These are phyloP conservation scores for Biston stratarius DNA, from an alignment of 2,888 invertebrate genomes.

Conservation along the genomic window DNA sequence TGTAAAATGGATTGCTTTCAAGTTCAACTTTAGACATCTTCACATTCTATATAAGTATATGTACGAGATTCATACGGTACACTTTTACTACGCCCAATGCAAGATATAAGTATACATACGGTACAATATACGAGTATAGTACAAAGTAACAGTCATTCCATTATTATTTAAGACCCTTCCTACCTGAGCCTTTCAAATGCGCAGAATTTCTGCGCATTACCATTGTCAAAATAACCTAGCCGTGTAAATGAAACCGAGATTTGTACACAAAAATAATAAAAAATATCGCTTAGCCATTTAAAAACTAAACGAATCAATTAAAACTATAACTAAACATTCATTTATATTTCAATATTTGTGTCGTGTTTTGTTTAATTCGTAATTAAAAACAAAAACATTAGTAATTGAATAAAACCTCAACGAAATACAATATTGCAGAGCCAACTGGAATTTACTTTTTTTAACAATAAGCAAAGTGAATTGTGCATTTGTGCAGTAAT, in stretches of 20 bases:
- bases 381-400: constrained; percentile 36
- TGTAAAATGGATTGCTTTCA: no score
- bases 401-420: constrained; percentile 18
- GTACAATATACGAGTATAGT: background rate
- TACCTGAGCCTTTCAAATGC: constrained; percentile 55
- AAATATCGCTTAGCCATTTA: background rate
- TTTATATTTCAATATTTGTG: background rate
- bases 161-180: constrained; percentile 55
- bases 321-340: background rate
- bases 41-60: background rate
- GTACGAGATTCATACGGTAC: background rate
- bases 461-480: constrained; percentile 14
- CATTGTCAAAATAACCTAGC: constrained; percentile 78
- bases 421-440: constrained; percentile 12
- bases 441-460: constrained; percentile 26
- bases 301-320: background rate
- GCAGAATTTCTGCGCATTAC: constrained; percentile 76
- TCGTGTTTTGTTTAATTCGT: constrained; percentile 16
- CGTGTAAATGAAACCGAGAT: constrained; percentile 56
- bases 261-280: constrained; percentile 49
- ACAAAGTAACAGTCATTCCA: constrained; percentile 51
- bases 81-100: background rate
- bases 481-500: constrained; percentile 32
- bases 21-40: background rate
- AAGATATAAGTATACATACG: background rate